Conservation (phyloP, 2,888 invertebrate species). For the Melipona beecheii region DNA sequence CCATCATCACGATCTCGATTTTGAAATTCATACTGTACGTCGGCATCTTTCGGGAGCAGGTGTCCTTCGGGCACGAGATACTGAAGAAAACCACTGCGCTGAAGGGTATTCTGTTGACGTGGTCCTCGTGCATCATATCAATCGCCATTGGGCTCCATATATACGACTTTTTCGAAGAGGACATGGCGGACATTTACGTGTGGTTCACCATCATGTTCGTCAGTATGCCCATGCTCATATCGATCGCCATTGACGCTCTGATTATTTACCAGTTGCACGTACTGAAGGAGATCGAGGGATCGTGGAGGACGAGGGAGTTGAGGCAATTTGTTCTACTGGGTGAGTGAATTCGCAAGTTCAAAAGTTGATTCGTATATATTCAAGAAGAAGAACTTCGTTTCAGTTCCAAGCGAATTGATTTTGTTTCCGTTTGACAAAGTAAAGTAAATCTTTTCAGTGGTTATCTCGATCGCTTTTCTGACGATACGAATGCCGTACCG, state of each 20-base stretch:
- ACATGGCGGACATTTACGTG: slow-evolving; percentile 70
- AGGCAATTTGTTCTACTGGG: slow-evolving; percentile 35
- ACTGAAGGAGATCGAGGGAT: slow-evolving; percentile 44
- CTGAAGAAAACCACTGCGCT: slow-evolving; percentile 57
- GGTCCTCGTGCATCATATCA: slow-evolving; percentile 70
- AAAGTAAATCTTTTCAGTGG: slow-evolving; percentile 61
- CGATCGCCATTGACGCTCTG: slow-evolving; percentile 67
- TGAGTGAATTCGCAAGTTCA: slow-evolving; percentile 10
- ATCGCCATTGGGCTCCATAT: slow-evolving; percentile 75
- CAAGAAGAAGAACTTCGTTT: no score
- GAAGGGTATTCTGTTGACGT: slow-evolving; percentile 72
- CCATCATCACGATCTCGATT: slow-evolving; percentile 72
- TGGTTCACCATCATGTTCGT: slow-evolving; percentile 74
- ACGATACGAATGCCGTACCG: slow-evolving; percentile 75
- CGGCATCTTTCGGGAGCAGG: slow-evolving; percentile 55
- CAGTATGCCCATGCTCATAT: slow-evolving; percentile 65
- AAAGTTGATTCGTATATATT: no score
- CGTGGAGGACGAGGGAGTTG: slow-evolving; percentile 44
- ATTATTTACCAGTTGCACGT: slow-evolving; percentile 60
- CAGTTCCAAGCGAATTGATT: not conserved
- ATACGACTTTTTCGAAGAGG: slow-evolving; percentile 60
- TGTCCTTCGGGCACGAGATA: slow-evolving; percentile 41
- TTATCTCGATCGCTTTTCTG: slow-evolving; percentile 69
- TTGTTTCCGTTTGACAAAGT: no score
- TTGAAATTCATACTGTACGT: slow-evolving; percentile 74